Base-by-base conservation (phyloP, 2,797 vertebrate genomes). In the Taenioides sp. region DNA sequence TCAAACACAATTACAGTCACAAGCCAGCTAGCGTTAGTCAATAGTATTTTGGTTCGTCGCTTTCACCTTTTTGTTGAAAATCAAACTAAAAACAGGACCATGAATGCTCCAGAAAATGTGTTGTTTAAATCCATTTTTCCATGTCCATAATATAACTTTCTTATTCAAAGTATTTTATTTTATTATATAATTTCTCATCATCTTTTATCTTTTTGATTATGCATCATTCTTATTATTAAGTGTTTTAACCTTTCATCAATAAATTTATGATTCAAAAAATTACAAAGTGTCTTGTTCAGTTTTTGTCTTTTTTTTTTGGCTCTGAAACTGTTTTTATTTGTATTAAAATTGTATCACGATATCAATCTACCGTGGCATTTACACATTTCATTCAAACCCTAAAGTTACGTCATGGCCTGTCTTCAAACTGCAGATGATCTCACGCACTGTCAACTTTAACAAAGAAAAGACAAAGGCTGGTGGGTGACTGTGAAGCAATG, bases 401-500 rank as follows among this genome's bases (percentile, higher is more conserved):
- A 9, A 23, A n/a, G 49, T 66, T 66, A 52, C 31, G 47, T 66
- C 65, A 66, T 43, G 23, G 20, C 7, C 23, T 7, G 49, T 31
- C 65, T 52, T 49, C 16, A 27, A 65, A 27, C 23, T 49, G 43
- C 17, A 3, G 43, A 20, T 52, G 34, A 34, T 55, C 62, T 47
- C 31, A 63, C 5, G 54, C 47, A 57, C 7, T 52, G 27, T 73
- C 7, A 59, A 18, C 22, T 28, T 7, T 28, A 50, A 75, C 58
- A 67, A 69, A 65, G 50, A 50, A 71, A 83, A 84, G 61, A 67
- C 60, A 82, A 75, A 85, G 84, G 84, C 87, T 86, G 74, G 86
- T 88, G 85, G 90, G 87, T 73, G 87, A 88, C 77, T 87, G 67
- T 87, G 84, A 86, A 91, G 84, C 84, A 88, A 88, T 25, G 73